Conservation (phyloP, 1,140 invertebrate species). For the Drosophila kepulauana region DNA sequence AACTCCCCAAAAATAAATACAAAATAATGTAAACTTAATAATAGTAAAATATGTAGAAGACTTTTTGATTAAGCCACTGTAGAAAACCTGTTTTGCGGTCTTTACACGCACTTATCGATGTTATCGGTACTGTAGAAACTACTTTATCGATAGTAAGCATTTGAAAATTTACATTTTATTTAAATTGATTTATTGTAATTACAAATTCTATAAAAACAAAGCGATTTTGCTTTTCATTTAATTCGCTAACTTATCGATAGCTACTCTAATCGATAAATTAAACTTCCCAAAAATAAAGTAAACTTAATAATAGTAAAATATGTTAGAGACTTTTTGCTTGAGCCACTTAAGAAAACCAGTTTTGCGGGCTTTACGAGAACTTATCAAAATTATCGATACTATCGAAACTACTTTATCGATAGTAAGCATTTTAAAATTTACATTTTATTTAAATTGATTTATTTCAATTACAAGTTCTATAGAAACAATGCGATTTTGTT, state of each 20-base stretch:
- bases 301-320: slow-evolving; percentile 22
- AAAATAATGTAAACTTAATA: background rate
- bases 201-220: slow-evolving; percentile 68
- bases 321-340: slow-evolving; percentile 49
- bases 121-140: background rate
- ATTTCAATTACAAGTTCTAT: slow-evolving; percentile 82
- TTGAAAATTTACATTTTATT: slow-evolving; percentile 83
- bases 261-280: background rate
- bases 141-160: no score
- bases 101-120: background rate
- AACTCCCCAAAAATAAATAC: background rate
- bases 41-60: slow-evolving; percentile 42
- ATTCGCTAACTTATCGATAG: slow-evolving; percentile 5
- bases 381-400: background rate
- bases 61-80: slow-evolving; percentile 56
- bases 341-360: slow-evolving; percentile 46
- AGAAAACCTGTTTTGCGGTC: slow-evolving; percentile 19
- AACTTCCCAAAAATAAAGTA: no score
- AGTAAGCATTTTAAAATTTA: slow-evolving; percentile 71
- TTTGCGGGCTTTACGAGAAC: background rate
- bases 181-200: slow-evolving; percentile 83
- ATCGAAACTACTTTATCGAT: background rate
- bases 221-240: background rate
- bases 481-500: slow-evolving; percentile 6
- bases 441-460: slow-evolving; percentile 81